Conservation (phyloP, 2,888 invertebrate genomes). For the Uropetala carovei region DNA sequence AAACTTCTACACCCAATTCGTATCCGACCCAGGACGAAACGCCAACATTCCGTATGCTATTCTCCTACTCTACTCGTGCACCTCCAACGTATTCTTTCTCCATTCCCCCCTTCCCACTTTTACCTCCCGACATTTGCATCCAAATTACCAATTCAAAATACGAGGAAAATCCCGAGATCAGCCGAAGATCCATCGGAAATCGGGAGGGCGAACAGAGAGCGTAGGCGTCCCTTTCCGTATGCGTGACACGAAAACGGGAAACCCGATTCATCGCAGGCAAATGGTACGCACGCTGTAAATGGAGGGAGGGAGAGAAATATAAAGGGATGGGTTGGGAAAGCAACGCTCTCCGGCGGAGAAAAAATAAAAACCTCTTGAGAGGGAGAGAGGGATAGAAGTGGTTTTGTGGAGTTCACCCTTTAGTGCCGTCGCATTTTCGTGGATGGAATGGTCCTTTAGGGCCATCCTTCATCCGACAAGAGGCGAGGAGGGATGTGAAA, state of each 20-base stretch:
- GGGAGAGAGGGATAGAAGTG: not conserved
- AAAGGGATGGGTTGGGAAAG: not conserved
- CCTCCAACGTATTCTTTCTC: no score
- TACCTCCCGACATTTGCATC: conserved; percentile 19
- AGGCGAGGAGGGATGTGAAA: not conserved
- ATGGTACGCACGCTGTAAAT: not conserved
- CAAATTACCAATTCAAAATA: conserved; percentile 51
- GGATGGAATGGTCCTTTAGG: not conserved
- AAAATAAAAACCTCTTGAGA: not conserved
- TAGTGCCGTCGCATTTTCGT: not conserved
- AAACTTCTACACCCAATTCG: not conserved
- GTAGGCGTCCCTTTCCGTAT: conserved; percentile 33
- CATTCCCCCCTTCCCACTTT: not conserved
- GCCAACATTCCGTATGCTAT: no score
- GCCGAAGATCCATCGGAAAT: conserved; percentile 20
- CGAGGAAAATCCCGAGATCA: conserved; percentile 44
- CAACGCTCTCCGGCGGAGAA: not conserved
- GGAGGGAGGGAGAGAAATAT: not conserved
- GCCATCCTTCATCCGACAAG: not conserved
- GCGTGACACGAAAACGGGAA: conserved; percentile 30
- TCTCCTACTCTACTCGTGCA: no score
- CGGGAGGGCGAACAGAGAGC: not conserved
- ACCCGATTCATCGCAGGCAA: conserved; percentile 39
- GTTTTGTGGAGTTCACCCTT: not conserved
- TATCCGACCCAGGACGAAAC: not conserved